Percentiles rank a stretch among this genome's conserved stretches.
These are phyloP conservation scores for Spermophilus dauricus DNA, from an alignment of 2,113 vertebrate species.

Conservation along the genomic window DNA sequence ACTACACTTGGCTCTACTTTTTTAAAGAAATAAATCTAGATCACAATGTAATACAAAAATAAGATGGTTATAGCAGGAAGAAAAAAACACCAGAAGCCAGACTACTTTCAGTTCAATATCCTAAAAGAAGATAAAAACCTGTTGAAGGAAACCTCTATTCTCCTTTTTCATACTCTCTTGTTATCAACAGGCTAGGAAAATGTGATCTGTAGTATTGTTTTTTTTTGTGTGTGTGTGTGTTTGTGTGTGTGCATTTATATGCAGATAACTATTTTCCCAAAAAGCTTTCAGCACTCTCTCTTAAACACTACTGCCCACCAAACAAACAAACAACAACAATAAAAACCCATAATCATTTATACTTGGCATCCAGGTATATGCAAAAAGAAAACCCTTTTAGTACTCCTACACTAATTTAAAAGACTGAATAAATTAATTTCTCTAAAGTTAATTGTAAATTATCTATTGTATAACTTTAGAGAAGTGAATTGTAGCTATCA, in stretches of 20 bases:
- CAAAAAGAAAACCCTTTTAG: neutral
- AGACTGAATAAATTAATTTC: too few relatives aligned
- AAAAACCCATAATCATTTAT: neutral
- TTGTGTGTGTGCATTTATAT: too few relatives aligned
- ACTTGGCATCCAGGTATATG: neutral
- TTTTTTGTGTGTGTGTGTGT: too few relatives aligned
- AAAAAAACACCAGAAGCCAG: neutral
- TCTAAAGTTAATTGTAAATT: too few relatives aligned
- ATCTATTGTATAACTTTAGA: neutral
- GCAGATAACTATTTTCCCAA: neutral
- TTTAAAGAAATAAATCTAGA: neutral
- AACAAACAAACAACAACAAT: too few relatives aligned
- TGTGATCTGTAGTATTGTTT: too few relatives aligned
- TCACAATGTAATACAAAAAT: neutral
- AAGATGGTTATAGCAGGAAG: too few relatives aligned
- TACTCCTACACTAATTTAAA: too few relatives aligned
- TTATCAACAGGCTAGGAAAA: neutral
- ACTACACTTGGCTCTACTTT: too few relatives aligned
- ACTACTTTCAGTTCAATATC: neutral
- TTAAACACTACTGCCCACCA: neutral
- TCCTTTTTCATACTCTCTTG: neutral
- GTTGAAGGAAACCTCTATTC: constrained; percentile 19
- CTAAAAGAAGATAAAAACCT: neutral
- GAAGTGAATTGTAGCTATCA: neutral
- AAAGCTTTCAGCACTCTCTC: neutral